Conservation (phyloP, 2,113 vertebrate species). For the Halcyon senegalensis region DNA sequence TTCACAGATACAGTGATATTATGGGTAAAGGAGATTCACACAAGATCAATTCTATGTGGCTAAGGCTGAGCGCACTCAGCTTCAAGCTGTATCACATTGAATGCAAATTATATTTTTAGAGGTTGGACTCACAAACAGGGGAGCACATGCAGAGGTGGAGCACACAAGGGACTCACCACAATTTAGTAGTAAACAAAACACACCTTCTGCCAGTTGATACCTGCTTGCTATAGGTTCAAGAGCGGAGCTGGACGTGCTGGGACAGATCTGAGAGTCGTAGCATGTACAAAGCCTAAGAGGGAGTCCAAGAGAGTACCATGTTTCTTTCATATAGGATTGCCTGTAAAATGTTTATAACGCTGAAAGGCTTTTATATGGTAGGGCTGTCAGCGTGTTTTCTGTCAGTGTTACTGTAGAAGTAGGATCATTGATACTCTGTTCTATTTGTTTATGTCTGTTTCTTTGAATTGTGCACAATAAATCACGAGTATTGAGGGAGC, state of each 20-base stretch:
- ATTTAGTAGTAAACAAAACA: background rate
- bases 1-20: background rate
- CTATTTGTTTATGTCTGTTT: background rate
- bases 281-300: background rate
- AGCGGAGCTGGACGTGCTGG: background rate
- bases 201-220: background rate
- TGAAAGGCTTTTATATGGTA: background rate
- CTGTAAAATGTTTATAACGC: background rate
- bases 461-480: background rate
- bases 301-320: background rate
- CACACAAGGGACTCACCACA: background rate
- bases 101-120: background rate
- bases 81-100: background rate
- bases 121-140: background rate
- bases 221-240: background rate
- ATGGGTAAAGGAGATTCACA: background rate
- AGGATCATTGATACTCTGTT: background rate
- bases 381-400: background rate
- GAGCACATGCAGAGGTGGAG: fast-evolving
- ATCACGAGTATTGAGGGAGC: background rate
- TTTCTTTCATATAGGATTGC: background rate
- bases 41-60: background rate
- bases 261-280: background rate
- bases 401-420: background rate
- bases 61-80: background rate